Percentiles rank a stretch among this genome's conserved stretches.
These are phyloP conservation scores for Dryobota labecula DNA, from an alignment of 2,888 invertebrate genomes.

Conservation along the genomic window DNA sequence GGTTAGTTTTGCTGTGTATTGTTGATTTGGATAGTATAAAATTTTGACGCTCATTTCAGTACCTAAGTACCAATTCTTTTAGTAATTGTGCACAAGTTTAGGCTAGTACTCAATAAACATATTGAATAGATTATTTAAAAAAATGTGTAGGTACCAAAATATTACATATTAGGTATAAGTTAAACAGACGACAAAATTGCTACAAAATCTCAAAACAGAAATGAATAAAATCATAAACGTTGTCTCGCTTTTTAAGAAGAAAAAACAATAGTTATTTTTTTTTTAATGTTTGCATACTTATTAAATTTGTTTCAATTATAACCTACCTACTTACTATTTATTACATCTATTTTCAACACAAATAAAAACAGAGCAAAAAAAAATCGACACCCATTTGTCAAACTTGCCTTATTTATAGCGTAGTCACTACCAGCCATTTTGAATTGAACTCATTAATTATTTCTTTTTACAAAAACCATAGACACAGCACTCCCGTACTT, in stretches of 20 bases:
- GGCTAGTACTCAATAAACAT: not conserved
- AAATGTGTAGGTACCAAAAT: not conserved
- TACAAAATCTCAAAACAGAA: not conserved
- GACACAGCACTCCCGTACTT: conserved; percentile 39
- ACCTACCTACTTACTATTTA: too few relatives aligned
- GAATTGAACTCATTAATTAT: conserved; percentile 60
- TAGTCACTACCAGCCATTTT: conserved; percentile 81
- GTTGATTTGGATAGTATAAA: not conserved
- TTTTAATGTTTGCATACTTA: too few relatives aligned
- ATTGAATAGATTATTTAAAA: too few relatives aligned
- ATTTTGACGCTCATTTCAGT: not conserved
- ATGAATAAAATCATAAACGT: too few relatives aligned
- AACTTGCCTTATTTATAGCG: conserved; percentile 79
- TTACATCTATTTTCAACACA: not conserved
- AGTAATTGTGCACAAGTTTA: not conserved
- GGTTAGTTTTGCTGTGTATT: conserved; percentile 19
- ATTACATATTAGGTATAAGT: not conserved
- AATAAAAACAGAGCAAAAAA: not conserved
- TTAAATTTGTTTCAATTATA: too few relatives aligned
- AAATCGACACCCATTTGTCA: not conserved
- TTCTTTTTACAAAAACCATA: conserved; percentile 8
- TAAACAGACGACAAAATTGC: not conserved
- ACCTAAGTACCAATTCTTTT: not conserved
- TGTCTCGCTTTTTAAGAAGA: not conserved
- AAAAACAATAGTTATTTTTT: too few relatives aligned